Evolutionary conservation across 2,113 vertebrate species (phyloP).

Genomic region (Hylia prasina): DNA sequence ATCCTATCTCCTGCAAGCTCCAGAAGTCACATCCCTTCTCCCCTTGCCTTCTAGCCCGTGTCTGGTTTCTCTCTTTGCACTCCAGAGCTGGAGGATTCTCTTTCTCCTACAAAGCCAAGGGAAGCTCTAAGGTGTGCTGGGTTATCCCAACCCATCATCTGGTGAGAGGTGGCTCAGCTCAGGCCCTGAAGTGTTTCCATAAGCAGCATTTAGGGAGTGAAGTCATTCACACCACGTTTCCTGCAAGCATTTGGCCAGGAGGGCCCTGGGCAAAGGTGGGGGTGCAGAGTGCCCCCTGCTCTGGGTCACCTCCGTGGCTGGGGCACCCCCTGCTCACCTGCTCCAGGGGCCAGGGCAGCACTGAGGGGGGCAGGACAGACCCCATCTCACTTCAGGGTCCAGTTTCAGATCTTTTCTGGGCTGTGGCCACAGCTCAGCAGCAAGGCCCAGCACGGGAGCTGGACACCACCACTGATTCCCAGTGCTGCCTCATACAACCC

Average conservation of each 20-base stretch:
- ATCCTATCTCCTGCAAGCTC: not conserved
- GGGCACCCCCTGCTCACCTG: not conserved
- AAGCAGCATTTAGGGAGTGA: not conserved
- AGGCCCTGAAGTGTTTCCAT: not conserved
- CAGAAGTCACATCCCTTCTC: not conserved
- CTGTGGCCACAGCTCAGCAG: not conserved
- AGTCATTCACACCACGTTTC: not conserved
- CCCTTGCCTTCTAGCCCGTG: not conserved
- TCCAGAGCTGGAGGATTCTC: not conserved
- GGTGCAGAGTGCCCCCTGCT: fast-evolving
- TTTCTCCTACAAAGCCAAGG: not conserved
- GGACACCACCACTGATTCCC: not conserved
- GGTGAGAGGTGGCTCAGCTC: not conserved
- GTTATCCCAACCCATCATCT: not conserved
- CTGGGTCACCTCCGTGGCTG: fast-evolving
- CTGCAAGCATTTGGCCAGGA: not conserved
- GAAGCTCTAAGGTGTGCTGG: not conserved
- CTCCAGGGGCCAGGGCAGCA: not conserved
- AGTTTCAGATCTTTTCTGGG: not conserved
- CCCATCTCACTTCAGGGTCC: not conserved
- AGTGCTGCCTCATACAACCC: not conserved
- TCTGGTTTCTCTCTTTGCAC: not conserved
- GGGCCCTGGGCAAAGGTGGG: not conserved
- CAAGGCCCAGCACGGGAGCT: not conserved
- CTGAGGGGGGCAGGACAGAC: not conserved